Conservation (phyloP, 2,113 vertebrate species). For the Kryptolebias marmoratus region DNA sequence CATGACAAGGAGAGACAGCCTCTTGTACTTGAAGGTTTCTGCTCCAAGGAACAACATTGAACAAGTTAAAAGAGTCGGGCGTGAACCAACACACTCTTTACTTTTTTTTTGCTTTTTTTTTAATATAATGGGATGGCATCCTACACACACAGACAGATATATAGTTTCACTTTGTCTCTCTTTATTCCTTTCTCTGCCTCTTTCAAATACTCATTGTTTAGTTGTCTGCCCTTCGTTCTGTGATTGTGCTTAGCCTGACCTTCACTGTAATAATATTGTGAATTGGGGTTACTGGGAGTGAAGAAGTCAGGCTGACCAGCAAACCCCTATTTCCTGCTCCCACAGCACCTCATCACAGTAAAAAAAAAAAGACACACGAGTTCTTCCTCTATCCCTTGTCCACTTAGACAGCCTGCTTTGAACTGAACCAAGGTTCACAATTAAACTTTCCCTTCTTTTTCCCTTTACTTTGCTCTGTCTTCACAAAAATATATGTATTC, state of each 20-base stretch:
- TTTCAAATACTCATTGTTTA: constrained; percentile 29
- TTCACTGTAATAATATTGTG: constrained; percentile 71
- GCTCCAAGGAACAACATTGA: constrained; percentile 48
- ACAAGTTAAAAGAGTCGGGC: constrained; percentile 31
- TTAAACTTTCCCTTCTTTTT: neutral
- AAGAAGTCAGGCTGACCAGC: constrained; percentile 59
- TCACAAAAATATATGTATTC: too few species aligned
- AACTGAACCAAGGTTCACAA: constrained; percentile 7
- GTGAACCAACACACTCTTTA: constrained; percentile 11
- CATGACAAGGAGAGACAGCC: constrained; percentile 54
- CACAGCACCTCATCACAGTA: constrained; percentile 61
- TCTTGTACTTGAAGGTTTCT: constrained; percentile 53
- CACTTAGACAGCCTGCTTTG: constrained; percentile 37
- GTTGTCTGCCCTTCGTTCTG: constrained; percentile 18
- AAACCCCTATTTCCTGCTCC: constrained; percentile 70
- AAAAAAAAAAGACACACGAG: constrained; percentile 48
- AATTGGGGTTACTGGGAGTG: constrained; percentile 65
- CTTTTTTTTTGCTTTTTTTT: constrained; percentile 30
- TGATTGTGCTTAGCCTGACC: constrained; percentile 54
- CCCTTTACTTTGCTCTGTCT: neutral
- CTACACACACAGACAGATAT: constrained; percentile 5
- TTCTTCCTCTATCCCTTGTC: constrained; percentile 50
- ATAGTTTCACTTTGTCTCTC: constrained; percentile 18
- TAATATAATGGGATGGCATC: constrained; percentile 8
- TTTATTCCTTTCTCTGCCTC: constrained; percentile 25